phyloP scores from a whole-genome alignment of 2,113 vertebrate genomes.

The Epinephelus lanceolatus region DNA sequence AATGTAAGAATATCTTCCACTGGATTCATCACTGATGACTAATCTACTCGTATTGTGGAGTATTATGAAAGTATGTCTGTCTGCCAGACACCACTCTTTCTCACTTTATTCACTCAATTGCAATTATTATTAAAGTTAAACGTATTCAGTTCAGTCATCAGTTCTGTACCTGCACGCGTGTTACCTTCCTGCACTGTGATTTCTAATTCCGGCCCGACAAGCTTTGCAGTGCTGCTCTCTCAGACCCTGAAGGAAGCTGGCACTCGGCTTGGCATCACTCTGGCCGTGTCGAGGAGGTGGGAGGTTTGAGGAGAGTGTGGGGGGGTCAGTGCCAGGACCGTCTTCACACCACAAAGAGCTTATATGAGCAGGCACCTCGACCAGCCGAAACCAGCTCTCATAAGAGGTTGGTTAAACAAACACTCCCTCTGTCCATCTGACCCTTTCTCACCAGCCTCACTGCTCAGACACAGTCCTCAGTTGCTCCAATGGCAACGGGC shows the following conservation, averaged over 20 bases:
- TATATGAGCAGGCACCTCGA: constrained; percentile 47
- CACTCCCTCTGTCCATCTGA: constrained; percentile 42
- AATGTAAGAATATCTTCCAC: constrained; percentile 38
- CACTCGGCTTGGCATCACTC: constrained; percentile 48
- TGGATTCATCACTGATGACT: constrained; percentile 49
- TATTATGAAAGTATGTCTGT: background rate
- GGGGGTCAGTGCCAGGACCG: constrained; percentile 46
- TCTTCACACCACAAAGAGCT: constrained; percentile 66
- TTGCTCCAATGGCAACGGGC: background rate
- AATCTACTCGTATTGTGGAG: constrained; percentile 45
- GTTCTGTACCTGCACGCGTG: background rate
- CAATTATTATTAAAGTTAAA: background rate
- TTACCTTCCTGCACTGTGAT: constrained; percentile 10
- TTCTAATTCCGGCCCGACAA: constrained; percentile 52
- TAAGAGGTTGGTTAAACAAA: constrained; percentile 63
- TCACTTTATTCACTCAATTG: background rate
- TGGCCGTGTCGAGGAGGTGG: constrained; percentile 39
- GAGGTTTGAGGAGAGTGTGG: background rate
- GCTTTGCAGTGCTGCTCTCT: constrained; percentile 50
- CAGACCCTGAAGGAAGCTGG: constrained; percentile 54
- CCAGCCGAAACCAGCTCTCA: constrained; percentile 66
- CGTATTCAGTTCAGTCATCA: too few species aligned
- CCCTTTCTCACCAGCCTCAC: constrained; percentile 29
- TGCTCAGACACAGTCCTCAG: constrained; percentile 19
- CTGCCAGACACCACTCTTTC: constrained; percentile 9